Conservation (phyloP, 30 jellyfish, hydroid and myxozoan species). For the Aurelia aurita complex sp. Pacific region DNA sequence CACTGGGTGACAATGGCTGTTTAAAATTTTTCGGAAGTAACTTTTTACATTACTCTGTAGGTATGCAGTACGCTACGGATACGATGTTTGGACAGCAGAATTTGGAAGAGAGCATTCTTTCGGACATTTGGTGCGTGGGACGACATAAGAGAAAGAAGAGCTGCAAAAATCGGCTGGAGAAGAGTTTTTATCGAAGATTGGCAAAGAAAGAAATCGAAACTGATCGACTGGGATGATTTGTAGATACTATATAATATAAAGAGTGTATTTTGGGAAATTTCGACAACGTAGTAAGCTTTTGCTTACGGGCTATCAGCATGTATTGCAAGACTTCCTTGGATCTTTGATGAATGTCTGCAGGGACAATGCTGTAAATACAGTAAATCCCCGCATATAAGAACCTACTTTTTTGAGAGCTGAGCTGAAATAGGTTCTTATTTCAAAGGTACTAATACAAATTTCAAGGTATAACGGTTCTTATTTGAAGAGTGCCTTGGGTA, state of each 20-base stretch:
- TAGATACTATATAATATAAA: not conserved
- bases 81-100: slow-evolving; percentile 61
- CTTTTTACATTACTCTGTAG: slow-evolving; percentile 3
- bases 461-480: too few relatives aligned
- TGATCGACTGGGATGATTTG: slow-evolving; percentile 83
- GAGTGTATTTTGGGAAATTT: too few relatives aligned
- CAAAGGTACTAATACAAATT: too few relatives aligned
- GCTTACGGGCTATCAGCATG: too few relatives aligned
- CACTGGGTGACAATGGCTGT: not conserved
- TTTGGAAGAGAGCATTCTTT: slow-evolving; percentile 42
- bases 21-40: not conserved
- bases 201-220: slow-evolving; percentile 38
- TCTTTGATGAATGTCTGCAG: too few relatives aligned
- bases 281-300: too few relatives aligned
- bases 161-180: slow-evolving; percentile 62
- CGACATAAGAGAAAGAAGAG: slow-evolving; percentile 66
- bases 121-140: slow-evolving; percentile 70
- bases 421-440: too few relatives aligned
- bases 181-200: slow-evolving; percentile 64
- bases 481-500: too few relatives aligned
- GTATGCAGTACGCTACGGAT: slow-evolving; percentile 49
- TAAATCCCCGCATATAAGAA: too few relatives aligned
- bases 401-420: too few relatives aligned
- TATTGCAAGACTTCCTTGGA: too few relatives aligned
- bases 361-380: too few relatives aligned